A percentile compares a stretch with the other conserved stretches of the same genome.
Evolutionary conservation across 2,113 vertebrate species (phyloP).

Genomic region (Chloroceryle aenea): DNA sequence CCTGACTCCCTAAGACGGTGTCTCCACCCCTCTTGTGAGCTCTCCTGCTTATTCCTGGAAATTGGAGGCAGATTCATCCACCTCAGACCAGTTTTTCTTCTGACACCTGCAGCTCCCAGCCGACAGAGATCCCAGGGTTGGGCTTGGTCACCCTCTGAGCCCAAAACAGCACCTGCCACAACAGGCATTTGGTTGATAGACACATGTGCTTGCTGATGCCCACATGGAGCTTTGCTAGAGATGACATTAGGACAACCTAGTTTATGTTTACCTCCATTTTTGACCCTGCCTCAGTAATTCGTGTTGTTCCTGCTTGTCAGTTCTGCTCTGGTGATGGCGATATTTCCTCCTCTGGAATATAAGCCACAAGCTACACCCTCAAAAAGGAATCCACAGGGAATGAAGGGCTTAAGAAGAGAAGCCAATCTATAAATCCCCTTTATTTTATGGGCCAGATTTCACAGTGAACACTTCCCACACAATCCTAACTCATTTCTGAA

Average conservation of each 20-base stretch:
- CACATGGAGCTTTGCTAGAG: not conserved
- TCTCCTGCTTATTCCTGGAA: not conserved
- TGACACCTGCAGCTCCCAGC: not conserved
- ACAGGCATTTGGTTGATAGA: not conserved
- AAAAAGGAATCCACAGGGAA: not conserved
- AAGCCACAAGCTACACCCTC: not conserved
- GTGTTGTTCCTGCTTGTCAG: not conserved
- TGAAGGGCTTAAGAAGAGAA: not conserved
- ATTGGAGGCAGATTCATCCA: slow-evolving; percentile 20
- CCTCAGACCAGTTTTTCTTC: slow-evolving; percentile 47
- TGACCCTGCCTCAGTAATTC: not conserved
- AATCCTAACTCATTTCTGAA: not conserved
- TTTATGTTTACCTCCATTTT: not conserved
- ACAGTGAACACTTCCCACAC: not conserved
- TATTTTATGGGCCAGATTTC: not conserved
- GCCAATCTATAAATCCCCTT: not conserved
- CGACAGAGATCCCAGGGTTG: not conserved
- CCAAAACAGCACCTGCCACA: rapidly evolving
- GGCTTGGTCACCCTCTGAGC: not conserved
- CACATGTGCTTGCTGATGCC: not conserved
- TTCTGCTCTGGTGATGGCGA: not conserved
- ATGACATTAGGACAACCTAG: not conserved
- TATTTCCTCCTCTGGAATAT: not conserved
- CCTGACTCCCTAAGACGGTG: not conserved
- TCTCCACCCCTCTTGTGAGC: slow-evolving; percentile 3